Base-by-base conservation (phyloP, 2,888 invertebrate genomes). In the Ramazzottius varieornatus region DNA sequence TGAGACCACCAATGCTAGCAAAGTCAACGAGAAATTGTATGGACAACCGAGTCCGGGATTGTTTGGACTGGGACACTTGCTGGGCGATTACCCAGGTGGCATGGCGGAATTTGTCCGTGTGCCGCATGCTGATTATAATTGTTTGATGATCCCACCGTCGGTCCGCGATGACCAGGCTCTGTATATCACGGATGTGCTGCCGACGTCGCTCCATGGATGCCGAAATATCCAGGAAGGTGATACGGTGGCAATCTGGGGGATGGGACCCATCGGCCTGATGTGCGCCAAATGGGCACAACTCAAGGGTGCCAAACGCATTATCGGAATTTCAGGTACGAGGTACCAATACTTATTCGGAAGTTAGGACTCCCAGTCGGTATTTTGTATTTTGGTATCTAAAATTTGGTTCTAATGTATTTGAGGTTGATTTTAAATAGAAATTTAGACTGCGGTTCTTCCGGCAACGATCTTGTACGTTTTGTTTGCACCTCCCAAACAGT, bases 181-280 rank as follows among this genome's bases (percentile, higher is more conserved):
- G 4, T 65, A 32, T 54, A 8, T 66, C 16, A 32, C 66, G 20
- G 66, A 65, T 65, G n/a, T 65, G 24, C 24, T 65, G 29, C 65
- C 65, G 24, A 65, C 65, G 1, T 32, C 65, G 33, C 24, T 1
- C 1, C 65, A 65, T 33, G 65, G 13, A 4, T 16, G 20, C 8
- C 33, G 13, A 1, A 24, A 1, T 13, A 1, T 65, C 16, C 16
- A 2, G 1, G n/a, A 65, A 2, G 65, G 65, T 33, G 2, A 32
- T 1, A 65, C 16, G 1, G 65, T 65, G 63, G 65, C 1, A 8
- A 65, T 65, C 33, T 66, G 66, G 65, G 65, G 65, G 1, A 40
- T 65, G 32, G 65, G 65, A 1, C 66, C 66, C 20, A 65, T 65
- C 32, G 66, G 65, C 8, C 65, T 65, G 33, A 32, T 65, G 29